Base-by-base conservation (phyloP, 2,797 vertebrate genomes). In the Ara ararauna region DNA sequence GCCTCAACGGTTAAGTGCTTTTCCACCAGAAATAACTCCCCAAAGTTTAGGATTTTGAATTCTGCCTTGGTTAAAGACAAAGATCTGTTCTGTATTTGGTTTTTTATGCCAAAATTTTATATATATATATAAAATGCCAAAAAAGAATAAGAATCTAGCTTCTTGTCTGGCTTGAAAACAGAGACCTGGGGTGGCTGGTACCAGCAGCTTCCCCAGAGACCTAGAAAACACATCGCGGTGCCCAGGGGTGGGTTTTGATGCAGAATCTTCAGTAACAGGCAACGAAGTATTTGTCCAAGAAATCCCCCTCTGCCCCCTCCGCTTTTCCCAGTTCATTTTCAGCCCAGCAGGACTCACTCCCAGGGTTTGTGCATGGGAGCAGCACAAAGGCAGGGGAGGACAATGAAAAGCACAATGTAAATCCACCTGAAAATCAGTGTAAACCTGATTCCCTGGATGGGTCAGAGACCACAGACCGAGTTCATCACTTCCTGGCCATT, bases 21-120 rank as follows among this genome's bases (percentile, higher is more conserved):
- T 86, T 77, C 51, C 65, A 53, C 60, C 32, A 92, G 44, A 61
- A 89, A 85, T 54, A 90, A 38, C 60, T 51, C 54, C 21, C 7
- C 34, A 11, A 68, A 73, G 7, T 44, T 48, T 30, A 47, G 8
- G 21, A 53, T 62, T 88, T 80, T 15, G 56, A 22, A 24, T 65
- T 67, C 19, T 70, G 9, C 21, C 42, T 36, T 22, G 7, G 17
- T 48, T 79, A 78, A 85, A 65, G 17, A 24, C 14, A 56, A 77
- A 3, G 4, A 81, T 36, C 8, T 1, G 0, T 42, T 62, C 40
- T 2, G 1, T 30, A 4, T 36, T 60, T 24, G n/a, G 7, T 7
- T 11, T 34, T 36, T 24, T 60, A 24, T 24, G n/a, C 7, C n/a
- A 60, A 34, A 34, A 60, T 36, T 60, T 5, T 17, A 15, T 10